Conservation (phyloP, 2,888 invertebrate genomes). For the Lobophora halterata region DNA sequence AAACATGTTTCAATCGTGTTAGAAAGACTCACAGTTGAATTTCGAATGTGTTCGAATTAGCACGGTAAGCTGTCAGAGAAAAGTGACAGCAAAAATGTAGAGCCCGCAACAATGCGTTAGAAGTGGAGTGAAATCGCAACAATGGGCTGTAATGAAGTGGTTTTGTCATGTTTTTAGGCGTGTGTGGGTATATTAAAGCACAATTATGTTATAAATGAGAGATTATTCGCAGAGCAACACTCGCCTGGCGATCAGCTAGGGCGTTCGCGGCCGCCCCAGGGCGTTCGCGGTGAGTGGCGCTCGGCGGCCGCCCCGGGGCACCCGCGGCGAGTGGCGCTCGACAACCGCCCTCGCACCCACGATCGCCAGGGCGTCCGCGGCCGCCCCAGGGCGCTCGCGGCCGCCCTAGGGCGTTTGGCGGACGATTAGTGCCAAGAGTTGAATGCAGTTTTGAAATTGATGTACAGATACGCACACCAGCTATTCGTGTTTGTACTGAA, state of each 20-base stretch:
- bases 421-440: slow-evolving; percentile 55
- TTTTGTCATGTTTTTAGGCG: slow-evolving; percentile 60
- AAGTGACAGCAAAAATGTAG: slow-evolving; percentile 33
- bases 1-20: slow-evolving; percentile 2
- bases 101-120: slow-evolving; percentile 48
- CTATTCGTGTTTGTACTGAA: slow-evolving; percentile 14
- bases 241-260: too few species aligned
- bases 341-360: too few species aligned
- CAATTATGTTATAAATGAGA: slow-evolving; percentile 74
- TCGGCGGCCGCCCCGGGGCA: too few species aligned
- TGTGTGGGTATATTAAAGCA: slow-evolving; percentile 67
- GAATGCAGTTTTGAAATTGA: slow-evolving; percentile 43
- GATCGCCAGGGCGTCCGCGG: too few species aligned
- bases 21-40: slow-evolving; percentile 8
- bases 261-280: too few species aligned
- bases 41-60: slow-evolving; percentile 13
- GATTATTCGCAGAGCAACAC: too few species aligned
- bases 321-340: too few species aligned
- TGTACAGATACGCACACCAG: slow-evolving; percentile 24
- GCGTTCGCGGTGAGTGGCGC: too few species aligned
- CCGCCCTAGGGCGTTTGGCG: slow-evolving; percentile 69
- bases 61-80: slow-evolving; percentile 25
- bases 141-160: slow-evolving; percentile 56
- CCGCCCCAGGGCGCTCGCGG: too few species aligned
- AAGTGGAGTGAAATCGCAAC: slow-evolving; percentile 63